Evolutionary conservation across 2,888 invertebrate genomes (phyloP), one percentile per base, ranked within the genome.

Genomic region (Pseudococcus jackbeardsleyi): DNA sequence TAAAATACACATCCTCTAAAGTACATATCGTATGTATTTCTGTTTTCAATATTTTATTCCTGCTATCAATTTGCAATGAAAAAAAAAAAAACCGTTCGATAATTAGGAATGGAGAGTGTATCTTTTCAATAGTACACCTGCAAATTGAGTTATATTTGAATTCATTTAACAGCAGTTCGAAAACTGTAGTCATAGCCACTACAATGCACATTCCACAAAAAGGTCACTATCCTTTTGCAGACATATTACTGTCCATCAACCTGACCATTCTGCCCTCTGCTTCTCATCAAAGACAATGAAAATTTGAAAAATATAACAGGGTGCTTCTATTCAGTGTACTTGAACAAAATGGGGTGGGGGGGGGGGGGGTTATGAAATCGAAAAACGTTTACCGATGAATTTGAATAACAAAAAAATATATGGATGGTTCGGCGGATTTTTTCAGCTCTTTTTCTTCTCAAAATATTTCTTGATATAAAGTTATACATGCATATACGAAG

Each of bases 401-500:
- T 72, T 72, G 5, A 72, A 72, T 72, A 72, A 72, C 72, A 39
- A 72, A 33, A 72, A 72, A 72, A 72, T 15, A 17, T 33, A 39
- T 33, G 72, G 72, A 39, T 33, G 72, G 68, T 72, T 33, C 68
- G 68, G 26, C 11, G 3, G 64, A 64, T 64, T 64, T 64, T 22
- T 64, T n/a, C 5, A n/a, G n/a, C n/a, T n/a, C n/a, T 59, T 68
- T 68, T 68, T 22, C 68, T 68, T 68, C 12, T 26, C 26, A n/a
- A n/a, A n/a, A n/a, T n/a, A 11, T 68, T 68, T 26, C 19, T 15
- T 12, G 26, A 12, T 8, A 50, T 54, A 68, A 68, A 68, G 68
- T 68, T 68, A 68, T 68, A 72, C 33, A 33, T 72, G 64, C 64
- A 64, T 64, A 64, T n/a, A n/a, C n/a, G n/a, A n/a, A n/a, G n/a